Base-by-base conservation (phyloP, 2,113 vertebrate species). In the Cryptomyrus ogoouensis region DNA sequence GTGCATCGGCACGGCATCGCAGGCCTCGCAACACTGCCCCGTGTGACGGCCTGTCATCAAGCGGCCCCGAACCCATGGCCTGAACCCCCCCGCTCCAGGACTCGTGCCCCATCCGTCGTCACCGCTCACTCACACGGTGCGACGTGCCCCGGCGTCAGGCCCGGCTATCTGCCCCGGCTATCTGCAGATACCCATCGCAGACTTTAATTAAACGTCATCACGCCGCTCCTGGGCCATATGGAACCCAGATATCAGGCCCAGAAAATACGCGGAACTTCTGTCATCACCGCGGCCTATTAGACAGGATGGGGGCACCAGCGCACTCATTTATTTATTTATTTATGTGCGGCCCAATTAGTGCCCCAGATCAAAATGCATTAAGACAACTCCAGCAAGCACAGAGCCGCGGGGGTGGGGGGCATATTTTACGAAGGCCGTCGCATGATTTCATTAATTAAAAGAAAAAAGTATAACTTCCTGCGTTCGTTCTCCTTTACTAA, bases 201-300 rank as follows among this genome's bases (percentile, higher is more conserved):
- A 86, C 92, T 94, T 96, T 96, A 96, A 96, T 96, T 96, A 96
- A 94, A 94, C 92, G 91, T 91, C 90, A 88, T 93, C 93, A 95
- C 95, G 95, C 96, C 95, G 95, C 94, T 93, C 93, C 94, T 93
- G 92, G 89, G 91, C 91, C 94, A 93, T 94, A 94, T 94, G 95
- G 94, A 95, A 94, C 93, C 93, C 92, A 94, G 94, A 96, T 96
- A 96, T 95, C 95, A 94, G 95, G 94, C 95, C 93, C 92, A 95
- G 96, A 96, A 96, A 95, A 95, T 94, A 96, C 95, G 94, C 94
- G 95, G 94, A 94, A 96, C 93, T 94, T 95, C 96, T 96, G 94
- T 96, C 96, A 96, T 93, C 96, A 93, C 95, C 92, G 91, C 88
- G 80, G 93, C 92, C 95, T 96, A 96, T 96, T 96, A 95, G 93